phyloP scores from a whole-genome alignment of 1,140 invertebrate species.

The Drosophila willistoni region DNA sequence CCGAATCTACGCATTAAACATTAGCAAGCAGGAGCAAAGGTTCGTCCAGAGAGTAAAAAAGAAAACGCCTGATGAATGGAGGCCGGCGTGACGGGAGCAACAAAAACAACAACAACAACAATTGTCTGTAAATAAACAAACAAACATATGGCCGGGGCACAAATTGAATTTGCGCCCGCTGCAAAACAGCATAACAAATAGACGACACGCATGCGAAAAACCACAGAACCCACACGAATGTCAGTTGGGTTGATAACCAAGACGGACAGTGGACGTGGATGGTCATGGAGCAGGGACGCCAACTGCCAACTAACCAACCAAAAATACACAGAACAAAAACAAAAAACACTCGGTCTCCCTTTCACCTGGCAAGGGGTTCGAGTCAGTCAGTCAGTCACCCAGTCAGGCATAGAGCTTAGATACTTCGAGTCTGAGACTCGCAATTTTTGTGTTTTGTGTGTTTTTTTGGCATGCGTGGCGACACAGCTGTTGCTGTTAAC shows the following conservation, averaged over 20 bases:
- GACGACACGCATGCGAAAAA: slow-evolving; percentile 65
- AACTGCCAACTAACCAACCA: slow-evolving; percentile 6
- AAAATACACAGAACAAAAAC: slow-evolving; percentile 9
- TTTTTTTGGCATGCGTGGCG: slow-evolving; percentile 15
- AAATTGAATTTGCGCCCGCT: slow-evolving; percentile 72
- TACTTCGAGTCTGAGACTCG: slow-evolving; percentile 67
- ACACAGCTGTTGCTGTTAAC: slow-evolving; percentile 54
- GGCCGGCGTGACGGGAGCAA: too few relatives aligned
- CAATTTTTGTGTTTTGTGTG: slow-evolving; percentile 5
- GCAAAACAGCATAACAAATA: slow-evolving; percentile 77
- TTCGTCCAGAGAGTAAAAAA: not conserved
- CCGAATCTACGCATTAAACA: not conserved
- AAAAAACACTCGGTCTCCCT: slow-evolving; percentile 23
- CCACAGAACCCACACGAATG: slow-evolving; percentile 60
- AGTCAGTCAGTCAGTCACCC: slow-evolving; percentile 30
- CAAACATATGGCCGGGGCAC: slow-evolving; percentile 55
- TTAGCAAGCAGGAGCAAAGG: not conserved
- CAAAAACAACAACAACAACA: too few relatives aligned
- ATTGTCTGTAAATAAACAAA: slow-evolving; percentile 56
- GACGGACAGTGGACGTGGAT: slow-evolving; percentile 54
- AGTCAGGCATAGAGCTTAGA: slow-evolving; percentile 42
- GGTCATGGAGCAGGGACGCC: slow-evolving; percentile 19
- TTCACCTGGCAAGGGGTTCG: slow-evolving; percentile 5
- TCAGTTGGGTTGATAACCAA: slow-evolving; percentile 65
- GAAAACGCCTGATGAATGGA: too few relatives aligned